Evolutionary conservation across 2,888 invertebrate species (phyloP), one percentile per base, ranked within the genome.

Genomic region (Diloba caeruleocephala): DNA sequence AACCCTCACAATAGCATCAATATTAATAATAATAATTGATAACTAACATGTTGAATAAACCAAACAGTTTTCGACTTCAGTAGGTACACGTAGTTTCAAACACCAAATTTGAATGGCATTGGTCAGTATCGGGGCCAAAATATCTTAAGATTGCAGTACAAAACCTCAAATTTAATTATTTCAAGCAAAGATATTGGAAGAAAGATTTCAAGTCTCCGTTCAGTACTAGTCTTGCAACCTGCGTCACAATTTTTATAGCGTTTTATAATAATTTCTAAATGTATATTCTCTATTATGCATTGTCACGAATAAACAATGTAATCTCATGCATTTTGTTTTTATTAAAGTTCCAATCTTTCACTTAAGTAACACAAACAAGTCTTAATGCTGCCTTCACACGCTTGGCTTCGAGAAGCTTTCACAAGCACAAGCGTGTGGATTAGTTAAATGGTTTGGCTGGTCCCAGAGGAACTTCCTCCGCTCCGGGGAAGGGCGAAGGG

Each of bases 271-370:
- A 77, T 81, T 84, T 81, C 77, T 78, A 76, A 81, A 61, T 82
- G 79, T 89, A 81, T 85, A 82, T 82, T 81, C 82, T 82, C 82
- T 89, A 89, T 86, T 89, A 89, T 84, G 88, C 90, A 91, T 91
- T 91, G 91, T 90, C 89, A 89, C 88, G 81, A 88, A 87, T 90
- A 90, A 88, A 92, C 90, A 90, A 89, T 91, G 88, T 90, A 92
- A 89, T 88, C 89, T 83, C 79, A 70, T 28, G n/a, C 17, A 19
- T 0, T 48, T 59, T 66, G 79, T 84, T 89, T 12, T 78, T 43
- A 38, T 56, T 64, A 55, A 5, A n/a, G 0, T 10, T n/a, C 26
- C 26, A 10, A 10, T 3, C 1, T 26, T 4, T 9, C 2, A 23
- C 5, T 23, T 23, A 23, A 6, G 7, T 17, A 17, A 3, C 12